Evolutionary conservation across 2,113 vertebrate genomes (phyloP), one percentile per base, ranked within the genome.

Genomic region (Trichomycterus rosablanca): DNA sequence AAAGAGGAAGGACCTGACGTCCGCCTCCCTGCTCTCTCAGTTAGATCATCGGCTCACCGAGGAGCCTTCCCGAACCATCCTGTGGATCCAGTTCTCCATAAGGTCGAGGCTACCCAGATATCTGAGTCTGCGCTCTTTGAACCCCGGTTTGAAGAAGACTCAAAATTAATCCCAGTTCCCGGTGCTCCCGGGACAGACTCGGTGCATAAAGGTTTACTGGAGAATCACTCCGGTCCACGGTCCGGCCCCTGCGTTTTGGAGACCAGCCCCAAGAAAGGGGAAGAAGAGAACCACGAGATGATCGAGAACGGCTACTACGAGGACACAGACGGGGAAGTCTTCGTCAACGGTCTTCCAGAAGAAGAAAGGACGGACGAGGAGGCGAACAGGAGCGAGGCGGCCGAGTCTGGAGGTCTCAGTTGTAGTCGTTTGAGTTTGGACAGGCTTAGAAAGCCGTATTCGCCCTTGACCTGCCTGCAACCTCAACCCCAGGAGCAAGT

Each of bases 231-330:
- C 79, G 91, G 92, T 42, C 94, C 88, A 49, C 87, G 75, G 76
- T 95, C 88, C 22, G 93, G 86, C 79, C 87, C 85, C 1, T 90
- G 90, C 70, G 82, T 89, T 75, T 93, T 90, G 15, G 89, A 92
- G 60, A 85, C 88, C 60, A 91, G 88, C 73, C 84, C 89, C 20
- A 66, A 59, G 2, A 71, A 80, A 14, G 84, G 87, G 1, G 87
- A 93, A 2, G 90, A 95, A 18, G 68, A 84, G 0, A 89, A 97
- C 70, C 89, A 91, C 22, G 91, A 93, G 65, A 97, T 95, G 92
- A 89, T 97, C 40, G 91, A 99, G 82, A 99, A 99, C 1, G 95
- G 94, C 44, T 97, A 93, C 83, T 95, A 95, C 1, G 95, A 97
- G 76, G 94, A 97, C 80, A 77, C 89, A 0, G 90, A 92, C 5